phyloP scores from a whole-genome alignment of 2,888 invertebrate genomes.

The Ochropleura leucogaster region DNA sequence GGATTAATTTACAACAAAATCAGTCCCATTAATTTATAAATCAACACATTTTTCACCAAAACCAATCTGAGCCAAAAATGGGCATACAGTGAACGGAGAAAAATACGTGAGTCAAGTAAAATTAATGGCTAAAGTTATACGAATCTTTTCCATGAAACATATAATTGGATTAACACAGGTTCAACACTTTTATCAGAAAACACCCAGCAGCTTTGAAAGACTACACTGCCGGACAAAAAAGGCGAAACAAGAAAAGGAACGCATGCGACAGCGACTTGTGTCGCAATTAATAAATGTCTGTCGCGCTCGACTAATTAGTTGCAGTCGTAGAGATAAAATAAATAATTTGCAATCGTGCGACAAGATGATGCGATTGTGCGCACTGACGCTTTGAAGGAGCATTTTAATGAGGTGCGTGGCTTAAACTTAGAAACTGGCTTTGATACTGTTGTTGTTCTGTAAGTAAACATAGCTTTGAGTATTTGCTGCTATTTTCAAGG shows the following conservation, averaged over 20 bases:
- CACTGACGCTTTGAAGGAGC: constrained; percentile 69
- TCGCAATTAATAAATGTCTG: constrained; percentile 89
- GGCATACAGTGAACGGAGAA: constrained; percentile 50
- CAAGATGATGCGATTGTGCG: constrained; percentile 71
- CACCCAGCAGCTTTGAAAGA: constrained; percentile 79
- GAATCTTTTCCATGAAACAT: constrained; percentile 56
- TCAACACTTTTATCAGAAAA: constrained; percentile 71
- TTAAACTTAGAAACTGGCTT: constrained; percentile 49
- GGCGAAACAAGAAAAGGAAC: constrained; percentile 71
- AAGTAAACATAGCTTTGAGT: constrained; percentile 11
- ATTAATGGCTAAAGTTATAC: constrained; percentile 55
- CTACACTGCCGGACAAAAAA: constrained; percentile 78
- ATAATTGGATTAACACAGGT: constrained; percentile 67
- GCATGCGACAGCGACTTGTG: constrained; percentile 81
- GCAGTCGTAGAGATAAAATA: constrained; percentile 81
- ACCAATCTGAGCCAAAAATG: constrained; percentile 38
- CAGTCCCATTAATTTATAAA: constrained; percentile 21
- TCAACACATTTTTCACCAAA: constrained; percentile 30
- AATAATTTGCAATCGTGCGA: constrained; percentile 78
- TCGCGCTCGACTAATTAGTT: constrained; percentile 87
- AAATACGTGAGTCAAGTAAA: constrained; percentile 53
- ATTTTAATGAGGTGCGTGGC: constrained; percentile 68
- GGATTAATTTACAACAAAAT: constrained; percentile 10
- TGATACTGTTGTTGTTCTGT: constrained; percentile 33
- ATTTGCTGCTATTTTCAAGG: neutral